Evolutionary conservation across 2,888 invertebrate genomes (phyloP), one percentile per base, ranked within the genome.

Genomic region (Pocota personata): DNA sequence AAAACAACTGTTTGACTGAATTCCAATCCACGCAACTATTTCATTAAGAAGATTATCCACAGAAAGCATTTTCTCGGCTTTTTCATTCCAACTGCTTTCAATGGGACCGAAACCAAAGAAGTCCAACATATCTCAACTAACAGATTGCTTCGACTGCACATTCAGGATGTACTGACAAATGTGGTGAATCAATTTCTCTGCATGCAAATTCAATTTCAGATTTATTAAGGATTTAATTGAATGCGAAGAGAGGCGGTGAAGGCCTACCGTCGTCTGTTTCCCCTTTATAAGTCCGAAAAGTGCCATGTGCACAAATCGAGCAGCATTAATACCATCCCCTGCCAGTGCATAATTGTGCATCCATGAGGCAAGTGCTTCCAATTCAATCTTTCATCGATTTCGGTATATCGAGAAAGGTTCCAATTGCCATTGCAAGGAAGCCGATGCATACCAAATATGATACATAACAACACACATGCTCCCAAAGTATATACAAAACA

Each of bases 181-280:
- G 52, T 50, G 67, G 30, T 79, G 69, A 69, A 80, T 80, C 80
- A 69, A 64, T 69, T 75, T 64, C 57, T 50, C 32, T 27, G 84
- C 35, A 80, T 75, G 60, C 43, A 86, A 86, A 86, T 77, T 76
- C 86, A 86, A 86, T 86, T 86, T 86, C 86, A 86, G 82, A 86
- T 86, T 86, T 86, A 86, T 86, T 86, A 86, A 86, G 86, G 67
- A 86, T 72, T 82, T 86, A 86, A 86, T 86, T 86, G 86, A 82
- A 82, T 86, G 86, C 60, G 76, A 86, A 86, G 76, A 82, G 82
- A 79, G 64, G 35, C 66, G 80, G 43, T 50, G 64, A 76, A 66
- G 48, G 76, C 82, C 73, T 60, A 64, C 43, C 75, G 48, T 58
- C 67, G 16, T 50, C 80, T 48, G 62, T 21, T 58, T 10, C 19